Percentiles rank a stretch among this genome's conserved stretches.
These are phyloP conservation scores for Discoglossus pictus DNA, from an alignment of 2,797 vertebrate genomes.

Conservation along the genomic window DNA sequence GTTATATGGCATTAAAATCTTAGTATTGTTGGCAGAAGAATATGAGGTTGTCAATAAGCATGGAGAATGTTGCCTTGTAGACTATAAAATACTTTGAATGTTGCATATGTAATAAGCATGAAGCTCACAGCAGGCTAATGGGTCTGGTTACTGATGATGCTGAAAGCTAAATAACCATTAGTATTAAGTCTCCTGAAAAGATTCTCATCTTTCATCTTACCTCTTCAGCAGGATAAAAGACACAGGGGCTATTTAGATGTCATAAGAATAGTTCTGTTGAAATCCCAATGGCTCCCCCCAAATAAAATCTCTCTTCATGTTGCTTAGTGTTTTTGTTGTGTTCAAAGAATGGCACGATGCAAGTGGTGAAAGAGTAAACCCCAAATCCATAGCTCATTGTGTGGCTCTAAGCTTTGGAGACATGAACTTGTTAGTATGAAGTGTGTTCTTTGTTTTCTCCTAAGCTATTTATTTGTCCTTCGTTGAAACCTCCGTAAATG, in stretches of 20 bases:
- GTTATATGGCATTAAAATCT: constrained; percentile 35
- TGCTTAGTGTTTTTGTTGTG: constrained; percentile 56
- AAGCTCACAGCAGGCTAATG: constrained; percentile 59
- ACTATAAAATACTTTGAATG: constrained; percentile 55
- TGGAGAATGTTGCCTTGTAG: constrained; percentile 53
- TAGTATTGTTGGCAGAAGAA: constrained; percentile 44
- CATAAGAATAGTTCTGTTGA: constrained; percentile 67
- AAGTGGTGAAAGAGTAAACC: constrained; percentile 61
- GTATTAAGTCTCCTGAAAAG: constrained; percentile 69
- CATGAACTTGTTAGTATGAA: constrained; percentile 40
- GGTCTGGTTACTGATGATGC: constrained; percentile 65
- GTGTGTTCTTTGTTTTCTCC: constrained; percentile 50
- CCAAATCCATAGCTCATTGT: constrained; percentile 52
- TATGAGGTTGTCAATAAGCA: constrained; percentile 46
- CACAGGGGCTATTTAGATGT: constrained; percentile 67
- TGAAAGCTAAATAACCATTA: constrained; percentile 72
- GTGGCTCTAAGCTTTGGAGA: constrained; percentile 52
- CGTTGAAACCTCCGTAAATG: background rate
- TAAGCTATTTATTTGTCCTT: constrained; percentile 36
- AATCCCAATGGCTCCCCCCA: constrained; percentile 55
- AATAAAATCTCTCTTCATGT: constrained; percentile 55
- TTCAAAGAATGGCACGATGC: constrained; percentile 63
- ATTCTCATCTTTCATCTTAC: constrained; percentile 68
- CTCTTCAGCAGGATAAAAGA: constrained; percentile 67
- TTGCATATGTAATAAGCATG: constrained; percentile 63